Base-by-base conservation (phyloP, 2,797 vertebrate species). In the Notolabrus celidotus region DNA sequence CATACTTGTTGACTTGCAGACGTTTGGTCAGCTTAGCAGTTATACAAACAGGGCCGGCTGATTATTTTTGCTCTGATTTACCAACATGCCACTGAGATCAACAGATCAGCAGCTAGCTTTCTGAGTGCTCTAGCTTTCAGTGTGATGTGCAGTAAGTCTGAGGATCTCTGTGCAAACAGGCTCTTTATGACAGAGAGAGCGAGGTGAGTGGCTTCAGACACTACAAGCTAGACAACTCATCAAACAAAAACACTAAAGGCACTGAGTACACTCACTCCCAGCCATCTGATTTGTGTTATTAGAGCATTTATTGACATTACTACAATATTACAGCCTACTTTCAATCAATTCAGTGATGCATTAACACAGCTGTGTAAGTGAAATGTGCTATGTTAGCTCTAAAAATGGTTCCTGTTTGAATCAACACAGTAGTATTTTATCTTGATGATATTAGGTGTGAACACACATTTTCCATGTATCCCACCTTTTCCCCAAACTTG, bases 101-200 rank as follows among this genome's bases (percentile, higher is more conserved):
- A 79, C 88, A 89, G 89, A 91, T 93, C 88, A 89, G 86, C 88
- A 86, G 84, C 85, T 58, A 83, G 77, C 75, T 78, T 85, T 79
- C 80, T 71, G 86, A 89, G 88, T 84, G 77, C 86, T 85, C 64
- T 86, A 75, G 87, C 89, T 88, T 88, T 85, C 79, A 69, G 85
- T 71, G 64, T 47, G 83, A 79, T 89, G 79, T 86, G 88, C 82
- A 75, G 89, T 92, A 90, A 92, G 86, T 91, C 90, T 67, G 84
- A 90, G 91, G 90, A 94, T 94, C 92, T 88, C 85, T 94, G 88
- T 89, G 90, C 87, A 94, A 95, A 95, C 91, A 95, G 85, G 67
- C 84, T 91, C 90, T 94, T 93, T 92, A 93, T 94, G 90, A 93
- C 88, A 82, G 85, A 87, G 85, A 87, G 83, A 91, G 81, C 49